Percentiles rank a stretch among this genome's conserved stretches.
Conservation (phyloP, 2,888 invertebrate genomes). For the Apantesis nais region DNA sequence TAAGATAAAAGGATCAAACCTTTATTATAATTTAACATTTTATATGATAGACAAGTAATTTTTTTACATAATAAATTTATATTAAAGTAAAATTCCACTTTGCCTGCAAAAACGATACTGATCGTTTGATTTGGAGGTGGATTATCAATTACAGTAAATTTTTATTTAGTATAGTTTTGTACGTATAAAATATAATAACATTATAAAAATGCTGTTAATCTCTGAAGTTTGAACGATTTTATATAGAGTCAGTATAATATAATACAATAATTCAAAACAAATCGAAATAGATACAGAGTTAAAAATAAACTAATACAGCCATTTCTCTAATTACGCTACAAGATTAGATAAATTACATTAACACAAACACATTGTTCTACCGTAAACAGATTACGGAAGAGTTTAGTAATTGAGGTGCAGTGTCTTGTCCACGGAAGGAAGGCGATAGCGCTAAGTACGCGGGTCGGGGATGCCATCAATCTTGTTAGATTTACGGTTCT, state of each 20-base stretch:
- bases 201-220: background rate
- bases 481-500: conserved; percentile 75
- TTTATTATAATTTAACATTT: background rate
- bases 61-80: background rate
- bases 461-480: conserved; percentile 71
- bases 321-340: background rate
- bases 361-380: conserved; percentile 3
- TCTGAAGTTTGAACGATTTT: background rate
- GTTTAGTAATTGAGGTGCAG: conserved; percentile 51
- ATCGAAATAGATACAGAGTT: background rate
- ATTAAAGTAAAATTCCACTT: background rate
- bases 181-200: background rate
- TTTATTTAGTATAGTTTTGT: too few relatives aligned
- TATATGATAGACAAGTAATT: background rate
- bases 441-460: conserved; percentile 44
- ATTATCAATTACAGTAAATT: background rate
- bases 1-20: conserved; percentile 9
- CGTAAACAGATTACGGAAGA: background rate
- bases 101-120: background rate
- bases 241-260: background rate
- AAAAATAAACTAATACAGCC: background rate
- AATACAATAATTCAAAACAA: background rate
- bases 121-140: background rate
- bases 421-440: conserved; percentile 52
- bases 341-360: background rate